A percentile compares a stretch with the other conserved stretches of the same genome.
phyloP scores from a whole-genome alignment of 37 sponge, comb jelly and placozoan species.

The Corticium candelabrum region DNA sequence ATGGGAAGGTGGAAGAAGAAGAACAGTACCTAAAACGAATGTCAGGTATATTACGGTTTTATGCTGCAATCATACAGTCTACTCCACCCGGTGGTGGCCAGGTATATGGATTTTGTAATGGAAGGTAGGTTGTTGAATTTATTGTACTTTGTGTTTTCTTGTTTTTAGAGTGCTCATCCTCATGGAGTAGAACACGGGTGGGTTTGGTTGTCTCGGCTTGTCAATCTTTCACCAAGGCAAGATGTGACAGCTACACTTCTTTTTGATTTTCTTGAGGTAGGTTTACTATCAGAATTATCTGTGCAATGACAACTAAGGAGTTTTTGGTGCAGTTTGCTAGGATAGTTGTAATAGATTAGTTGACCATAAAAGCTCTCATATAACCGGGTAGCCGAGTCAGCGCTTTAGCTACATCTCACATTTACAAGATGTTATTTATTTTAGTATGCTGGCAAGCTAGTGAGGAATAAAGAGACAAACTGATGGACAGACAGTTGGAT shows the following conservation, averaged over 20 bases:
- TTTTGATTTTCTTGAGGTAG: constrained; percentile 62
- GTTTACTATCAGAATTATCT: neutral
- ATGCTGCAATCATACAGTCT: constrained; percentile 72
- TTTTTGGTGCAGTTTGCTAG: neutral
- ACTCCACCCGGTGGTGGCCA: constrained; percentile 12
- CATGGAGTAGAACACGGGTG: constrained; percentile 79
- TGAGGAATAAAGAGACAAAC: no score
- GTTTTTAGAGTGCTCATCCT: constrained; percentile 47
- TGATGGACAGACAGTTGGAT: no score
- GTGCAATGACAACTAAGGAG: neutral
- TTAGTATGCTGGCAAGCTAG: no score
- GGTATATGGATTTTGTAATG: constrained; percentile 6
- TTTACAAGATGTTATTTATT: no score
- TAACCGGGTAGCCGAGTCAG: no score
- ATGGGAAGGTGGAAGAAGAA: constrained; percentile 55
- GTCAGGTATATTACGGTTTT: constrained; percentile 67
- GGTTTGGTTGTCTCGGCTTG: constrained; percentile 72
- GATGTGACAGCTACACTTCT: constrained; percentile 75
- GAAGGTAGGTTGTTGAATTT: constrained; percentile 14
- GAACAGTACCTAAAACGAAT: constrained; percentile 62
- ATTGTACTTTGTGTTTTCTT: neutral
- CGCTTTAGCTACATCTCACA: no score
- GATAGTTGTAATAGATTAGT: constrained; percentile 10
- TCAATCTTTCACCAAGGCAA: constrained; percentile 70
- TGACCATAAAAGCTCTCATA: no score